phyloP scores from a whole-genome alignment of 2,113 vertebrate species.

The Microcebus lehilahytsara region DNA sequence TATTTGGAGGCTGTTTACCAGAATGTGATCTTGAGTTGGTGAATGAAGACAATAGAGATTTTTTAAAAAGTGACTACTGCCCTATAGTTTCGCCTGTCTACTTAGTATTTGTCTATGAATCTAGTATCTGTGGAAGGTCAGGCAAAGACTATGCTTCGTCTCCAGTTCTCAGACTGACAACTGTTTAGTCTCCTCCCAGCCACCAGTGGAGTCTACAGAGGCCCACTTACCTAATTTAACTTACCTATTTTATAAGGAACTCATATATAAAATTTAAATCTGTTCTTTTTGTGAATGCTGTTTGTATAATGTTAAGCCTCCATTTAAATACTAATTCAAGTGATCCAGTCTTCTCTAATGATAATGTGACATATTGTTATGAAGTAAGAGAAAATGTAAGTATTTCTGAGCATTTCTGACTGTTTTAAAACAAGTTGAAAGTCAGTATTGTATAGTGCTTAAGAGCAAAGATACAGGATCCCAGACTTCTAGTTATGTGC shows the following conservation, averaged over 20 bases:
- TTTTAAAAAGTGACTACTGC: neutral
- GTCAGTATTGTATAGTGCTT: neutral
- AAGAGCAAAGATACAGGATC: too few relatives aligned
- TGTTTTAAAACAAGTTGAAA: neutral
- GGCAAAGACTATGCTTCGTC: neutral
- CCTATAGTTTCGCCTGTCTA: neutral
- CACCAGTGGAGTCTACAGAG: neutral
- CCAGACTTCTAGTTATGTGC: neutral
- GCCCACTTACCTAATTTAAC: neutral
- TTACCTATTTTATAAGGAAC: neutral
- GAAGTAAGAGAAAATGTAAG: neutral
- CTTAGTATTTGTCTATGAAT: neutral
- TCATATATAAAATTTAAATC: neutral
- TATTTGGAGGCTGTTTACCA: neutral
- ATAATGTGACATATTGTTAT: neutral
- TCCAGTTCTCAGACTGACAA: neutral
- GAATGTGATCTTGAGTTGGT: neutral
- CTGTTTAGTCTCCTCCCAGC: neutral
- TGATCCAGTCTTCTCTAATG: neutral
- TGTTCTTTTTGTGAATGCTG: neutral
- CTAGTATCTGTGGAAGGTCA: neutral
- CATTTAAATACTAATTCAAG: slow-evolving; percentile 3
- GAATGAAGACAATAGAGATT: neutral
- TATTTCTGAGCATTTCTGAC: slow-evolving; percentile 14
- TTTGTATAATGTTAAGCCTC: slow-evolving; percentile 24